Evolutionary conservation across 1,140 invertebrate species (phyloP).

Genomic region (Steinernema feltiae): DNA sequence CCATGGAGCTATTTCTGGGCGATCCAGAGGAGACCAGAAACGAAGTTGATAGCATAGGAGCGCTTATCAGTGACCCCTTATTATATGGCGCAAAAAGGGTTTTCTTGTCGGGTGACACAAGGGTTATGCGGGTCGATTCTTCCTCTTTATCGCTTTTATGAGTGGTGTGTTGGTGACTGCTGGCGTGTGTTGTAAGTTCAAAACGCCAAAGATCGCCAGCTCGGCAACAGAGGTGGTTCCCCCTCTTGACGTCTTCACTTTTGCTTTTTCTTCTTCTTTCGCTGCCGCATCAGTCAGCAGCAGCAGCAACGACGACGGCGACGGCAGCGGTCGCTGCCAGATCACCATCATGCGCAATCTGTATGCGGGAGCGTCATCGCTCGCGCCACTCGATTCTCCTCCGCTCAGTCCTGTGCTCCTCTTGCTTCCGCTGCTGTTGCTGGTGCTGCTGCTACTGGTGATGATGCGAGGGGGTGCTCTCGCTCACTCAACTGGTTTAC

Average conservation of each 20-base stretch:
- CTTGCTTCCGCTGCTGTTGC: background rate
- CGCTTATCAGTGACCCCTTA: background rate
- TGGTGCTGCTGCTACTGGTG: background rate
- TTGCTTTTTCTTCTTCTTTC: slow-evolving; percentile 1
- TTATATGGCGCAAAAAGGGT: background rate
- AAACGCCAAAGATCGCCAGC: background rate
- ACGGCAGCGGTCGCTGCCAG: background rate
- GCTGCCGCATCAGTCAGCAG: background rate
- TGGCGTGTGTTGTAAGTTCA: background rate
- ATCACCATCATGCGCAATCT: background rate
- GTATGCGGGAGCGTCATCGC: background rate
- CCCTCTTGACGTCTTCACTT: slow-evolving; percentile 6
- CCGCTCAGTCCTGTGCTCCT: background rate
- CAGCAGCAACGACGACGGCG: too few species aligned
- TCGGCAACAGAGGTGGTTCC: background rate
- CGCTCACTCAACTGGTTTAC: background rate
- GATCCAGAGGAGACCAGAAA: too few species aligned
- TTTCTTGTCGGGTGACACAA: background rate
- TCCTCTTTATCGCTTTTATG: too few species aligned
- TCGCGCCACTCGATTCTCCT: background rate
- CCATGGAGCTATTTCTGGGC: background rate
- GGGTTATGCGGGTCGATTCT: too few species aligned
- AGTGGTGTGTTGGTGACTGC: too few species aligned
- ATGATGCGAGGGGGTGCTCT: background rate
- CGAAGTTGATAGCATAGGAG: too few species aligned